phyloP scores from a whole-genome alignment of 2,888 invertebrate species.

The Phyllotreta cruciferae region DNA sequence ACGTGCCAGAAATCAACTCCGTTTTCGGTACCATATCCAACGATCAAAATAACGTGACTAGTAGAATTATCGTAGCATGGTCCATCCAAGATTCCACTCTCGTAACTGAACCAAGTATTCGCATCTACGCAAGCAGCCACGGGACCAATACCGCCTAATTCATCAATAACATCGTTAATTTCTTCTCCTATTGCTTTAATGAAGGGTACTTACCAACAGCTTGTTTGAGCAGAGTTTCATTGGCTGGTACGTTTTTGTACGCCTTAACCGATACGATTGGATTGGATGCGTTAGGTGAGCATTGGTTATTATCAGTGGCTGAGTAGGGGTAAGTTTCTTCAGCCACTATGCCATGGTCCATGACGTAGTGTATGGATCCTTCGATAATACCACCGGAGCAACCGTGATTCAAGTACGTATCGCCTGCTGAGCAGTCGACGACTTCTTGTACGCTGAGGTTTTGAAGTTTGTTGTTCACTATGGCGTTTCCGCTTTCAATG shows the following conservation, averaged over 20 bases:
- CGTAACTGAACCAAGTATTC: constrained; percentile 10
- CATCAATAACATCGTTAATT: no score
- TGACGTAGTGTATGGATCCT: constrained; percentile 56
- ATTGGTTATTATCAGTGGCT: constrained; percentile 45
- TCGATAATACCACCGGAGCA: constrained; percentile 58
- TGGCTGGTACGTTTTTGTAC: constrained; percentile 11
- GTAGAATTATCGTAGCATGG: not conserved
- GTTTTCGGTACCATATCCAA: constrained; percentile 13
- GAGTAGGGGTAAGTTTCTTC: constrained; percentile 55
- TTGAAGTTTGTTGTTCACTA: constrained; percentile 48
- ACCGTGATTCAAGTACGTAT: constrained; percentile 49
- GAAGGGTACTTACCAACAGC: constrained; percentile 26
- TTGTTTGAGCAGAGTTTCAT: constrained; percentile 31
- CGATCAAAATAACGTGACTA: constrained; percentile 14
- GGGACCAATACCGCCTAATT: constrained; percentile 13
- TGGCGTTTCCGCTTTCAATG: constrained; percentile 49
- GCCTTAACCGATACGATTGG: constrained; percentile 4
- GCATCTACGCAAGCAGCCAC: constrained; percentile 4
- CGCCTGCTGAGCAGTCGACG: constrained; percentile 53
- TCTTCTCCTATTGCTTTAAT: no score
- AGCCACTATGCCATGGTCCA: constrained; percentile 54
- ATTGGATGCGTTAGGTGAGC: constrained; percentile 11
- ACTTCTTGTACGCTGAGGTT: constrained; percentile 57
- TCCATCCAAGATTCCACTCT: constrained; percentile 16
- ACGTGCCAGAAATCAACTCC: constrained; percentile 10